Evolutionary conservation across 2,113 vertebrate species (phyloP).

Genomic region (Charadrius vociferus): DNA sequence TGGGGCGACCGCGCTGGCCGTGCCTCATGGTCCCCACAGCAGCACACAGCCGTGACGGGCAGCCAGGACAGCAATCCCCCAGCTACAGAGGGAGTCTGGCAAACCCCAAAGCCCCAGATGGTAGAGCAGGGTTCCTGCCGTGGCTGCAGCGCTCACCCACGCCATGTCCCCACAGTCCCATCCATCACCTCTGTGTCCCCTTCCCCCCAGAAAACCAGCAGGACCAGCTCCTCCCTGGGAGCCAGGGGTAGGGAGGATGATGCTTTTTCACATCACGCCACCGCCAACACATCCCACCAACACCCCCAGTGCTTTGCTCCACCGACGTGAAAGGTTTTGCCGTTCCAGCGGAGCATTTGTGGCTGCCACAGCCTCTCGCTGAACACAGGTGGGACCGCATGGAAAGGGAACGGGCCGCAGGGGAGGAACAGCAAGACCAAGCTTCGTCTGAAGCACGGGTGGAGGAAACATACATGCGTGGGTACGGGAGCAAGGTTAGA

Average conservation of each 20-base stretch:
- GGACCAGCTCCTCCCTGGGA: neutral
- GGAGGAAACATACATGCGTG: neutral
- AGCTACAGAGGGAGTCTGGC: neutral
- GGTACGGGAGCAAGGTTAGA: neutral
- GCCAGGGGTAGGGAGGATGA: neutral
- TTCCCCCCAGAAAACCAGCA: neutral
- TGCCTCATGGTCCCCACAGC: accelerated
- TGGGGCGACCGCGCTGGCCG: neutral
- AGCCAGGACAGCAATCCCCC: neutral
- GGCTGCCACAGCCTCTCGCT: neutral
- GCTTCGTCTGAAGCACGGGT: neutral
- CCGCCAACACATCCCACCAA: neutral
- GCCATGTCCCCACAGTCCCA: accelerated
- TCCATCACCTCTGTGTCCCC: neutral
- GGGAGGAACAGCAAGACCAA: neutral
- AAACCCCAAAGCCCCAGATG: neutral
- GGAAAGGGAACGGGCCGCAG: neutral
- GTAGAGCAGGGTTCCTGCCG: neutral
- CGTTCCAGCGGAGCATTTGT: neutral
- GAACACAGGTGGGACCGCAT: neutral
- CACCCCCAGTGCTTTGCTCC: accelerated
- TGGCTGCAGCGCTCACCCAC: accelerated
- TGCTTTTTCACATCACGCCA: neutral
- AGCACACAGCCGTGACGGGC: neutral
- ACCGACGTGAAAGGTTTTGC: neutral